Evolutionary conservation across 2,113 vertebrate genomes (phyloP).

Genomic region (Esox niger): DNA sequence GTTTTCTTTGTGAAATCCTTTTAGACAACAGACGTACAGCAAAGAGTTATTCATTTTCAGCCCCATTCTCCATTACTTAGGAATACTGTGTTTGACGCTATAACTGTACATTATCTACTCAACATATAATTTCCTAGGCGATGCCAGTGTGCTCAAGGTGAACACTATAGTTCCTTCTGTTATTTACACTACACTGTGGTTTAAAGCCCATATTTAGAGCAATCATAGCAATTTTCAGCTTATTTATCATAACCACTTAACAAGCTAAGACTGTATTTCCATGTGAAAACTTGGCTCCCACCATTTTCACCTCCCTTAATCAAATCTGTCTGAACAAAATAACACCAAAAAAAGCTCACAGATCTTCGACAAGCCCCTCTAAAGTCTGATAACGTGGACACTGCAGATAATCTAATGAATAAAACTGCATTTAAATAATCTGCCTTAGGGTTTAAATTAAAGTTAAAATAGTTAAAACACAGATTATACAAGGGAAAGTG

Average conservation of each 20-base stretch:
- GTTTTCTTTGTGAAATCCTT: not conserved
- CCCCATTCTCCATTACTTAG: not conserved
- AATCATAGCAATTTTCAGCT: not conserved
- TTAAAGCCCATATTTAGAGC: not conserved
- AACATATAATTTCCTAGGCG: not conserved
- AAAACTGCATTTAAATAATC: too few species aligned
- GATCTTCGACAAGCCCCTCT: too few species aligned
- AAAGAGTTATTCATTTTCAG: not conserved
- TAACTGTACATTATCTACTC: not conserved
- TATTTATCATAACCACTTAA: conserved; percentile 7
- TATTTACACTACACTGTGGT: not conserved
- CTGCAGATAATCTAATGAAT: too few species aligned
- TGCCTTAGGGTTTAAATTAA: too few species aligned
- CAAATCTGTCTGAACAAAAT: too few species aligned
- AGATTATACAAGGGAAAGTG: conserved; percentile 13
- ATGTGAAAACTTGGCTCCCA: too few species aligned
- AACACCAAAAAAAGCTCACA: too few species aligned
- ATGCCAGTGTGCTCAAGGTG: conserved; percentile 3
- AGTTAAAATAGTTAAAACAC: too few species aligned
- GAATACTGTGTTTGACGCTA: not conserved
- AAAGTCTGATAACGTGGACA: too few species aligned
- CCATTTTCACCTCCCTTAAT: too few species aligned
- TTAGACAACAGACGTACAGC: not conserved
- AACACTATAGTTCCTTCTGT: conserved; percentile 14
- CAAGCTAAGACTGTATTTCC: too few species aligned